A percentile compares a stretch with the other conserved stretches of the same genome.
Conservation (phyloP, 2,113 vertebrate genomes). For the Bubo bubo region DNA sequence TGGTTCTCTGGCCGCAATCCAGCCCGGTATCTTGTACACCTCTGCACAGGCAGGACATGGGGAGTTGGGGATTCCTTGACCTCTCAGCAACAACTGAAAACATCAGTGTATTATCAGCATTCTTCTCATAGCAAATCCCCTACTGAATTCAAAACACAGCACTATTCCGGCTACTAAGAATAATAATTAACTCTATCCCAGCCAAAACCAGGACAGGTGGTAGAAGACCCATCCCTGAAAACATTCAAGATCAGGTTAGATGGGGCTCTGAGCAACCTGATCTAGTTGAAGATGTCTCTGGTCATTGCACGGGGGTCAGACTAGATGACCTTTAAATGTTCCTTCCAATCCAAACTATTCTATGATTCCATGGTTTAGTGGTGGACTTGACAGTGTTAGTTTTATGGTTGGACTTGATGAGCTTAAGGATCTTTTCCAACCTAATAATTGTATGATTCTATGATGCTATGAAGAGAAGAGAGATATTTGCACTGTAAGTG, state of each 20-base stretch:
- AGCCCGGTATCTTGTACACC: no score
- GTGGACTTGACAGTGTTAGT: background rate
- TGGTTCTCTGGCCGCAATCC: no score
- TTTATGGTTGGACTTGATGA: rapidly evolving
- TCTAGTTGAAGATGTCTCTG: background rate
- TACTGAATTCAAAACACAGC: no score
- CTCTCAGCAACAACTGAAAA: no score
- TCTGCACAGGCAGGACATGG: no score
- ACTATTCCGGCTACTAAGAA: no score
- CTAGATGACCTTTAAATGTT: background rate
- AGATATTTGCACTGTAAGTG: background rate
- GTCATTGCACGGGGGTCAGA: rapidly evolving
- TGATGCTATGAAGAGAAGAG: background rate
- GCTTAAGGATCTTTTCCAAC: background rate
- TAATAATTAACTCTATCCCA: no score
- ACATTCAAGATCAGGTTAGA: background rate
- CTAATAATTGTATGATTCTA: background rate
- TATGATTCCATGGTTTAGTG: background rate
- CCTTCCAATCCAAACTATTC: background rate
- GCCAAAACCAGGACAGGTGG: no score
- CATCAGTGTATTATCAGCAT: no score
- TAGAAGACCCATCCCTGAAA: background rate
- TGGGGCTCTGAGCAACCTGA: background rate
- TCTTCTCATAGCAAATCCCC: no score
- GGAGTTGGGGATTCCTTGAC: no score